Evolutionary conservation across 2,888 invertebrate species (phyloP).

Genomic region (Petrolisthes cinctipes): DNA sequence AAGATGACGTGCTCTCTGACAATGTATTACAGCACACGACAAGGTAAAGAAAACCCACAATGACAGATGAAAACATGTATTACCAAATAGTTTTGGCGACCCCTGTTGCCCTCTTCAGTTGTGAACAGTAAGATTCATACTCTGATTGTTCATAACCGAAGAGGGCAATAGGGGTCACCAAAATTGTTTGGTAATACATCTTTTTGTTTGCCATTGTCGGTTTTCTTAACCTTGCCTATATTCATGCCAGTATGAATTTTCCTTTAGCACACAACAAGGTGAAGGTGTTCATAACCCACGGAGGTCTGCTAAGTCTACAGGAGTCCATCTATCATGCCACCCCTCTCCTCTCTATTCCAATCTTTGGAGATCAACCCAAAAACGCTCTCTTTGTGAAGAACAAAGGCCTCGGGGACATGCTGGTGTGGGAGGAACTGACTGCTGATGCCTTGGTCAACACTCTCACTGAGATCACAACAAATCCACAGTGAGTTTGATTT

Average conservation of each 20-base stretch:
- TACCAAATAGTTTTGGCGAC: too few species aligned
- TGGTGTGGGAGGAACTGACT: slow-evolving; percentile 47
- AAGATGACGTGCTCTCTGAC: not conserved
- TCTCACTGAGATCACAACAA: slow-evolving; percentile 26
- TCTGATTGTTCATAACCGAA: too few species aligned
- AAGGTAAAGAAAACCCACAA: too few species aligned
- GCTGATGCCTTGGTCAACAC: slow-evolving; percentile 39
- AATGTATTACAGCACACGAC: slow-evolving; percentile 7
- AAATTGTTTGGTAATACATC: too few species aligned
- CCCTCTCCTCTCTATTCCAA: slow-evolving; percentile 52
- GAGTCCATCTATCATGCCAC: slow-evolving; percentile 52
- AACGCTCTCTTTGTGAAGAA: slow-evolving; percentile 35
- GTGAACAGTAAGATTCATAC: too few species aligned
- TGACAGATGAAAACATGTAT: too few species aligned
- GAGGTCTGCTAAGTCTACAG: slow-evolving; percentile 56
- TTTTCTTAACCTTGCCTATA: too few species aligned
- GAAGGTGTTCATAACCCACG: slow-evolving; percentile 48
- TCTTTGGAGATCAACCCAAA: slow-evolving; percentile 55
- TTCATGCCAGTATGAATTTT: too few species aligned
- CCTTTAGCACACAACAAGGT: slow-evolving; percentile 34
- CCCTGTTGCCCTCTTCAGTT: too few species aligned
- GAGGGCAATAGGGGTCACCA: too few species aligned
- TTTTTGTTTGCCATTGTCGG: too few species aligned
- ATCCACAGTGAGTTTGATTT: slow-evolving; percentile 16
- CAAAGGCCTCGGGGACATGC: slow-evolving; percentile 36